Evolutionary conservation across 2,113 vertebrate genomes (phyloP), one percentile per base, ranked within the genome.

Genomic region (Garra rufa): DNA sequence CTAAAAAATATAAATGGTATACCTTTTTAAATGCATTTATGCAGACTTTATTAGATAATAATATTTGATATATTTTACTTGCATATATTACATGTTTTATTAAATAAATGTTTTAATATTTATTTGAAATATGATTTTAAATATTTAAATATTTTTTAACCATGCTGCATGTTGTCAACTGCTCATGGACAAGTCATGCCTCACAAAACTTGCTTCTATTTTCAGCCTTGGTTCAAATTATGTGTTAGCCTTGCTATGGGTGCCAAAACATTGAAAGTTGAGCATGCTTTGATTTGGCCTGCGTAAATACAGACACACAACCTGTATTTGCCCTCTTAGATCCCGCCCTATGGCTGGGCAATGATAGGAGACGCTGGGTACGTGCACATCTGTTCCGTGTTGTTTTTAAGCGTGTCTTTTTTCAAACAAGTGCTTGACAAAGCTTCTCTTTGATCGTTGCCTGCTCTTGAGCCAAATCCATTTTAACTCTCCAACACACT

Each of bases 391-490:
- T 80, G 44, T 43, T 11, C 57, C 26, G 19, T 83, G 50, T 75
- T 78, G 81, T 79, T 86, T 30, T 83, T 87, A 76, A 74, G 55
- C 24, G 19, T 48, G 67, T n/a, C 43, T 11, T 19, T 82, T 44
- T 65, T 38, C 38, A 48, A 30, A 77, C 76, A 83, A 77, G 57
- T 61, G 34, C 82, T 84, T 50, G 41, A 76, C 59, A 87, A 61
- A 75, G 50, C 63, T 55, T 17, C 61, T 76, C 86, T 87, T 87
- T 85, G 86, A 85, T 85, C 55, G 75, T 24, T 24, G 59, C 24
- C 44, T 61, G 70, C 70, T 81, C 83, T 87, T 50, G 21, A 79
- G 55, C 73, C 78, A 70, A 71, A 79, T 79, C 83, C 44, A 30
- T 83, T 83, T 81, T 57, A 61, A 87, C 80, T 52, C 83, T 43